phyloP scores from a whole-genome alignment of 2,113 vertebrate genomes.

The Dunckerocampus dactyliophorus region DNA sequence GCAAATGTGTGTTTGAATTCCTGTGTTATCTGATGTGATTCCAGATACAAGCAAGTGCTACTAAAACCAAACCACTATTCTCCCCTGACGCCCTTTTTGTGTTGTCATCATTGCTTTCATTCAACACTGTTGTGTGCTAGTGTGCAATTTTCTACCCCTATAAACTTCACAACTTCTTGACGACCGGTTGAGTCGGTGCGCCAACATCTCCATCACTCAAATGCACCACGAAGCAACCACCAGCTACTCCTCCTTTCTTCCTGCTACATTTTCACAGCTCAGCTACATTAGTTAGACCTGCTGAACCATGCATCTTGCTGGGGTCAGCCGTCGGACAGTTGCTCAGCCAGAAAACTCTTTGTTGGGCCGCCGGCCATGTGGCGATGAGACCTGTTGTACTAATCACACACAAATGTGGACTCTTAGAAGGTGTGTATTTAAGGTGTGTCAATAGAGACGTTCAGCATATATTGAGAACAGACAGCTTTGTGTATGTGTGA shows the following conservation, averaged over 20 bases:
- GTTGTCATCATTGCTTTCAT: neutral
- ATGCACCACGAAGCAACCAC: neutral
- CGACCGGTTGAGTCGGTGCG: slow-evolving; percentile 27
- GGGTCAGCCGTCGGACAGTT: slow-evolving; percentile 54
- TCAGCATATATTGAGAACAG: neutral
- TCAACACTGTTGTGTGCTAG: neutral
- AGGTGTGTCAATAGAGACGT: slow-evolving; percentile 19
- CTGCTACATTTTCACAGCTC: slow-evolving; percentile 34
- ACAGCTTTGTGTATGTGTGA: slow-evolving; percentile 11
- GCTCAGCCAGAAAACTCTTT: slow-evolving; percentile 59
- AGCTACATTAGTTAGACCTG: slow-evolving; percentile 30
- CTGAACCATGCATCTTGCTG: slow-evolving; percentile 43
- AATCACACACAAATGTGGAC: slow-evolving; percentile 13
- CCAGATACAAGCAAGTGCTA: slow-evolving; percentile 13
- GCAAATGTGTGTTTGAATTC: slow-evolving; percentile 16
- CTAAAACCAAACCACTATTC: neutral
- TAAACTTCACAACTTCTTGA: slow-evolving; percentile 22
- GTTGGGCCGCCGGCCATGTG: slow-evolving; percentile 27
- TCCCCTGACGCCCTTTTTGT: neutral
- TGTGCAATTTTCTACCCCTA: neutral
- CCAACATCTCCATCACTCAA: neutral
- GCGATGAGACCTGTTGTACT: slow-evolving; percentile 35
- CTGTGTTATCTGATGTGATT: slow-evolving; percentile 8
- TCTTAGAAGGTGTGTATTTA: slow-evolving; percentile 19
- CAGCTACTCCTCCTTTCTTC: neutral